Base-by-base conservation (phyloP, 2,797 vertebrate species). In the Hozukius guyotensis region DNA sequence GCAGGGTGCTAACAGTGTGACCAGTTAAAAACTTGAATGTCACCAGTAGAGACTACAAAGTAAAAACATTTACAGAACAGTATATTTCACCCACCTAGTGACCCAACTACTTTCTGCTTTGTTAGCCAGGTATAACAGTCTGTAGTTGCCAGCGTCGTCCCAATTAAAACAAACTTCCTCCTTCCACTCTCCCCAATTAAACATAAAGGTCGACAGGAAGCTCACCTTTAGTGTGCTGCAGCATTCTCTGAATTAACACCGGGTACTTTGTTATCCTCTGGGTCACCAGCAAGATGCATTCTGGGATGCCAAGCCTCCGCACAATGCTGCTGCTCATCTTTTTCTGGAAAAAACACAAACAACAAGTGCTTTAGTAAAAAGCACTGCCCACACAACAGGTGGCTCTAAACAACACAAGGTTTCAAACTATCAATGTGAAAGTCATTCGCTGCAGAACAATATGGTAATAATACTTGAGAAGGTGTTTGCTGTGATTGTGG, bases 181-280 rank as follows among this genome's bases (percentile, higher is more conserved):
- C 6, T 18, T 20, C 3, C 25, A 66, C 27, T 71, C 46, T 55
- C 24, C 6, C 18, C 9, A 31, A 1, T 55, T 11, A 36, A 24
- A 61, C 42, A 60, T 1, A 52, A 8, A 85, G 36, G 29, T 1
- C 0, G 22, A 70, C 52, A 22, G 52, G n/a, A 74, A 25, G 25
- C 89, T 93, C 69, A 99, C 98, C 98, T 96, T 96, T 97, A 56
- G 98, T 98, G 94, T 98, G 97, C 76, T 97, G 97, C 52, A 98
- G 90, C 87, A 99, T 96, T 84, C 98, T 97, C 75, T 99, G 98
- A 74, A 99, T 94, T 79, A 99, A 89, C 70, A 99, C 97, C 0
- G 99, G 98, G 88, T 99, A 99, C 91, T 99, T 99, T 34, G 99
- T 99, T 92, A 99, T 98, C 86, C 99, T 96, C 93, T 99, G 99